Evolutionary conservation across 2,113 vertebrate genomes (phyloP).

Genomic region (Burhinus oedicnemus): DNA sequence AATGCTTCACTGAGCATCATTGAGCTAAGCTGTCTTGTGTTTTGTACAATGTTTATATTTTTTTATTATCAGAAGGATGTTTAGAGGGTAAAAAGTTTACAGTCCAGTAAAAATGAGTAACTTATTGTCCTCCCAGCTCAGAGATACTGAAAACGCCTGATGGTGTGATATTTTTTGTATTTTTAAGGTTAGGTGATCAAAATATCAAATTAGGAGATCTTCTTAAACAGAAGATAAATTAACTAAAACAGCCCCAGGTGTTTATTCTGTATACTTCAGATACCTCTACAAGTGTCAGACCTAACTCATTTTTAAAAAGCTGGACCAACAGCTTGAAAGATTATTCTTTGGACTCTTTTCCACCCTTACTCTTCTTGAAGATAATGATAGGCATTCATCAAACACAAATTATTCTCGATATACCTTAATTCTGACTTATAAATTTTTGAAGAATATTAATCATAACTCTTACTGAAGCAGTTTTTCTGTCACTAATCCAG

Average conservation of each 20-base stretch:
- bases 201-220: not conserved
- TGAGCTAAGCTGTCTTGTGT: not conserved
- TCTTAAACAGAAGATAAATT: not conserved
- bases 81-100: slow-evolving; percentile 18
- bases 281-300: not conserved
- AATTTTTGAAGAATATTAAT: not conserved
- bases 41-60: not conserved
- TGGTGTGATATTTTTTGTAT: not conserved
- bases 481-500: not conserved
- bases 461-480: not conserved
- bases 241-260: not conserved
- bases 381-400: not conserved
- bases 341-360: not conserved
- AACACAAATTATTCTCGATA: not conserved
- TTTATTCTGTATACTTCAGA: not conserved
- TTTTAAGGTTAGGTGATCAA: not conserved
- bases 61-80: not conserved
- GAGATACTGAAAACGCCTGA: not conserved
- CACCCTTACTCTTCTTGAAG: not conserved
- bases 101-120: not conserved
- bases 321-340: not conserved
- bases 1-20: slow-evolving; percentile 4
- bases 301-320: not conserved
- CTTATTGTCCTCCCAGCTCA: not conserved
- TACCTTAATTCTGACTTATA: not conserved